Conservation (phyloP, 1,140 invertebrate species). For the Temnothorax longispinosus region DNA sequence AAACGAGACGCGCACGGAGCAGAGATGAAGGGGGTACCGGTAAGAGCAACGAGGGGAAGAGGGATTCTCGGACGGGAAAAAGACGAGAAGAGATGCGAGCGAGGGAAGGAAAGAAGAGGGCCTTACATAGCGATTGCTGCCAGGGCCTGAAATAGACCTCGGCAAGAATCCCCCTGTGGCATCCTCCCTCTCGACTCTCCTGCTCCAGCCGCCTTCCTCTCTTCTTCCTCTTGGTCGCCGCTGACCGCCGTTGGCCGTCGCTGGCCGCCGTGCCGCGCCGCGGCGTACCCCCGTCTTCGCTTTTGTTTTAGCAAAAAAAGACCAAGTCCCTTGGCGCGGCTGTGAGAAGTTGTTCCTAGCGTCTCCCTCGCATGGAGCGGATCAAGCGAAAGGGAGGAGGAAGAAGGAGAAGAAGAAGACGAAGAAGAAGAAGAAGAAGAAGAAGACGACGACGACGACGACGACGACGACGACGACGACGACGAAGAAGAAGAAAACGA, state of each 20-base stretch:
- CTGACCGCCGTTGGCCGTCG: conserved; percentile 46
- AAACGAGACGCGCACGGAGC: not conserved
- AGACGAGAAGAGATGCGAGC: conserved; percentile 23
- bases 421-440: conserved; percentile 27
- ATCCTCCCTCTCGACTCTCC: conserved; percentile 69
- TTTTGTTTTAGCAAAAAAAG: conserved; percentile 81
- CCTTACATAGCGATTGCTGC: conserved; percentile 77
- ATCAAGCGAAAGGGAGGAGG: conserved; percentile 61
- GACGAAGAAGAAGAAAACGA: conserved; percentile 43
- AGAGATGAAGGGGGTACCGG: conserved; percentile 6
- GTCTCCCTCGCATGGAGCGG: conserved; percentile 65
- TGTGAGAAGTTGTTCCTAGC: conserved; percentile 79
- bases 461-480: conserved; percentile 1
- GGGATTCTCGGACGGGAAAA: not conserved
- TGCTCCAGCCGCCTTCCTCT: conserved; percentile 50
- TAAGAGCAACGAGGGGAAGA: not conserved
- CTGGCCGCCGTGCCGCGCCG: conserved; percentile 53
- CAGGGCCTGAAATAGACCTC: conserved; percentile 83
- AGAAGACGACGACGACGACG: conserved; percentile 1
- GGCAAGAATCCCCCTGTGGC: conserved; percentile 77
- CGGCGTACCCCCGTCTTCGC: conserved; percentile 70
- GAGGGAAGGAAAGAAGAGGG: conserved; percentile 66
- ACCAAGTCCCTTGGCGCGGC: conserved; percentile 71
- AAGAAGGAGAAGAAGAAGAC: conserved; percentile 37
- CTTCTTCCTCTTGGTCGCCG: conserved; percentile 65